Evolutionary conservation across 2,113 vertebrate species (phyloP).

Genomic region (Elachura formosa): DNA sequence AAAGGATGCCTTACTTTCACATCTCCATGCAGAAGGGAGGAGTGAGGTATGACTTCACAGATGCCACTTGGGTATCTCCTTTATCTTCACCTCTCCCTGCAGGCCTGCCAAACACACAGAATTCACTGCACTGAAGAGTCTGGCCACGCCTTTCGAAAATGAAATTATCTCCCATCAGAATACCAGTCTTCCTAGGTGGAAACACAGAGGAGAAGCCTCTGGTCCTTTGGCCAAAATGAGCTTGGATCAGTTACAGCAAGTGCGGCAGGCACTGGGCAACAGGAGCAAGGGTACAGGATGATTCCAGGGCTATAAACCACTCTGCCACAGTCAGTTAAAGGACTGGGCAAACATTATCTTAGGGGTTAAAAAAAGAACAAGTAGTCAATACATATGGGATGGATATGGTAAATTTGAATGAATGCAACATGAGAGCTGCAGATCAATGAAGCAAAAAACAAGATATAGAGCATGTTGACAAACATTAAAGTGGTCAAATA

Average conservation of each 20-base stretch:
- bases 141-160: accelerated
- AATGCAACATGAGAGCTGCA: neutral
- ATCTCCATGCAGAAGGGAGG: neutral
- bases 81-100: neutral
- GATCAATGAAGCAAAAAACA: neutral
- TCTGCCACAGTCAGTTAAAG: neutral
- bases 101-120: neutral
- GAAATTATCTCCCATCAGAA: neutral
- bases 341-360: neutral
- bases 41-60: neutral
- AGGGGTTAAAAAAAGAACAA: neutral
- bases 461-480: accelerated
- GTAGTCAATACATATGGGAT: accelerated
- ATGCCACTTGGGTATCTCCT: neutral
- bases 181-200: neutral
- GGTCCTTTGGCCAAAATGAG: neutral
- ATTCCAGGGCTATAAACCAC: neutral
- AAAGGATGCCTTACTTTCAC: neutral
- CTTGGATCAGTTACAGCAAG: neutral
- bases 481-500: neutral
- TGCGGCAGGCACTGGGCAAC: neutral
- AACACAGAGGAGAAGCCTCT: neutral
- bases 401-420: neutral
- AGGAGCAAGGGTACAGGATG: neutral
- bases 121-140: neutral